Evolutionary conservation across 2,113 vertebrate genomes (phyloP).

Genomic region (Neodon shergylaensis): DNA sequence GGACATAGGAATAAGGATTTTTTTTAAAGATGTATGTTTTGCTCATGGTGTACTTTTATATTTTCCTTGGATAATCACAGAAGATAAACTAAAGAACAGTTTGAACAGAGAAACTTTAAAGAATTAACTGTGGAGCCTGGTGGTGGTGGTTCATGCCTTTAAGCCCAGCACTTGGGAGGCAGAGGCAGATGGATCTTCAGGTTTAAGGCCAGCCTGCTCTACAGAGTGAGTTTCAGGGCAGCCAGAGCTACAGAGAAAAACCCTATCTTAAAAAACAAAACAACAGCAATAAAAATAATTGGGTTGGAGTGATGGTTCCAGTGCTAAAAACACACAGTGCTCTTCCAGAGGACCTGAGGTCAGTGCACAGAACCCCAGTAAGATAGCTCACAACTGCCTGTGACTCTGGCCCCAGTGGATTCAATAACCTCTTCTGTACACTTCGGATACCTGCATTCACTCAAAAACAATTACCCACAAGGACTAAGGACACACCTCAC

Average conservation of each 20-base stretch:
- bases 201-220: no score
- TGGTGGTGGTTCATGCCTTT: not conserved
- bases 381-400: not conserved
- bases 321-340: not conserved
- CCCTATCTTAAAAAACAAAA: not conserved
- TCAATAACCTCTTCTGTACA: not conserved
- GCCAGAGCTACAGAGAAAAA: no score
- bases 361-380: not conserved
- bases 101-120: slow-evolving; percentile 13
- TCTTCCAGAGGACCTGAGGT: not conserved
- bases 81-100: slow-evolving; percentile 2
- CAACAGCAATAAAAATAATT: not conserved
- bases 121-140: not conserved
- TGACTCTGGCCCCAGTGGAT: not conserved
- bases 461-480: not conserved
- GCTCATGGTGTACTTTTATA: not conserved
- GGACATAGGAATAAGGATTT: not conserved
- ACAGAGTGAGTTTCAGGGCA: no score
- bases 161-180: not conserved
- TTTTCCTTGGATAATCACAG: not conserved
- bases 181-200: no score
- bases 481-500: not conserved
- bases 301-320: not conserved
- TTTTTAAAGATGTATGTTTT: not conserved
- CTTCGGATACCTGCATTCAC: not conserved